Percentiles rank a stretch among this genome's conserved stretches.
phyloP scores from a whole-genome alignment of 2,888 invertebrate species.

The Hedychridium roseum region DNA sequence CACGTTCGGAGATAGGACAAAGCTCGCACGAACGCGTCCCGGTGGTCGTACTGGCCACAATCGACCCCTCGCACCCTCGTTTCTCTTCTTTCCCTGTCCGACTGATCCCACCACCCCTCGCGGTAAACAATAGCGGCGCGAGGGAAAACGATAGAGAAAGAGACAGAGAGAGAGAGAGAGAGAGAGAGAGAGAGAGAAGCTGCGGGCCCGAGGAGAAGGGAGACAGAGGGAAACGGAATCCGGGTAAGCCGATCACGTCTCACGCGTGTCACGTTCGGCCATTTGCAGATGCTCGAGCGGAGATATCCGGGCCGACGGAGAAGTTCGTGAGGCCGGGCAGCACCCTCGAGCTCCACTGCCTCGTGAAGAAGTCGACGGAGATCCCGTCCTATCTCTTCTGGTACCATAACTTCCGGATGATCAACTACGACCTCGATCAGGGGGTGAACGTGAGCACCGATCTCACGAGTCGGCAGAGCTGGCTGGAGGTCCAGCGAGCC shows the following conservation, averaged over 20 bases:
- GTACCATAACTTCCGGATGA: conserved; percentile 91
- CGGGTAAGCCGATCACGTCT: conserved; percentile 37
- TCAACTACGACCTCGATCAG: conserved; percentile 87
- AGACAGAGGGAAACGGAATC: conserved; percentile 1
- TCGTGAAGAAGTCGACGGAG: conserved; percentile 84
- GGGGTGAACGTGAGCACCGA: conserved; percentile 89
- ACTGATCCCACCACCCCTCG: background rate
- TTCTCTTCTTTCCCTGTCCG: background rate
- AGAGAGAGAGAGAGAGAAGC: conserved; percentile 3
- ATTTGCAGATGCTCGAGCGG: conserved; percentile 70
- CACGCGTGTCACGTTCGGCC: conserved; percentile 37
- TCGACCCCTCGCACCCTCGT: background rate
- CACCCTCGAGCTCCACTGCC: conserved; percentile 81
- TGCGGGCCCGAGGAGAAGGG: conserved; percentile 24
- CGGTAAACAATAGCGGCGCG: background rate
- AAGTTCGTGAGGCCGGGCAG: conserved; percentile 90
- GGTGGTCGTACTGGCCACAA: no score
- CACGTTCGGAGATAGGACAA: conserved; percentile 8
- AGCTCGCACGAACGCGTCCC: background rate
- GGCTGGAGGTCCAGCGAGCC: conserved; percentile 68
- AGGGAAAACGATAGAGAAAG: conserved; percentile 1
- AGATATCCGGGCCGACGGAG: conserved; percentile 85
- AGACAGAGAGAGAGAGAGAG: conserved; percentile 6
- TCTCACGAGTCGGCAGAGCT: conserved; percentile 74
- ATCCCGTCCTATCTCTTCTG: conserved; percentile 80